Evolutionary conservation across 2,797 vertebrate genomes (phyloP), one percentile per base, ranked within the genome.

Genomic region (Nothura maculosa): DNA sequence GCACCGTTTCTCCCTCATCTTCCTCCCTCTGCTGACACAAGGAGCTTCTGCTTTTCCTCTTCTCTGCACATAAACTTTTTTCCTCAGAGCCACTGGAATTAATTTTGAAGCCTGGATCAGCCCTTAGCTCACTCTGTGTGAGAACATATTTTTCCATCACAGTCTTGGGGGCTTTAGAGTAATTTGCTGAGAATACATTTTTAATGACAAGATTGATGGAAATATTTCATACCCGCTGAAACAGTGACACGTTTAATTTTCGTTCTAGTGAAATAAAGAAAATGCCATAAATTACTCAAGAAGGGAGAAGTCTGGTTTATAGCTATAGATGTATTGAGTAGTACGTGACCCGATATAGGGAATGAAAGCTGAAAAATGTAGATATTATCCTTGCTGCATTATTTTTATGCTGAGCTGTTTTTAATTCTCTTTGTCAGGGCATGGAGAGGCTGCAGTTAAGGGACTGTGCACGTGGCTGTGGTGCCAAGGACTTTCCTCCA

Each of bases 131-230:
- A 34, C 61, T 70, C 64, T 85, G 32, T 28, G 87, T 60, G 81
- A 80, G 50, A 83, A 68, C 54, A 45, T 38, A 10, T 63, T 82
- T 91, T 89, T 90, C 15, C 12, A 30, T 42, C 20, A 8, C 4
- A 68, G 45, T 85, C 68, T 74, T 45, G 1, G 7, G 40, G 64
- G 28, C n/a, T 89, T 81, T 38, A 54, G 57, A 77, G 27, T 75
- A 58, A 72, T 85, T 90, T 87, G 76, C 91, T 78, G 89, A 78
- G 58, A 81, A 68, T 81, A 50, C 54, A 18, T 78, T 92, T 94
- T 87, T 87, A 75, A 58, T 81, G 80, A 45, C 20, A 90, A 91
- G 90, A 77, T 58, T 87, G 68, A 42, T 95, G 91, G 69, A 89
- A 94, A 58, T 73, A 12, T 1, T 48, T 91, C 75, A 50, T 1